Evolutionary conservation across 2,797 vertebrate genomes (phyloP), one percentile per base, ranked within the genome.

Genomic region (Spea hammondii): DNA sequence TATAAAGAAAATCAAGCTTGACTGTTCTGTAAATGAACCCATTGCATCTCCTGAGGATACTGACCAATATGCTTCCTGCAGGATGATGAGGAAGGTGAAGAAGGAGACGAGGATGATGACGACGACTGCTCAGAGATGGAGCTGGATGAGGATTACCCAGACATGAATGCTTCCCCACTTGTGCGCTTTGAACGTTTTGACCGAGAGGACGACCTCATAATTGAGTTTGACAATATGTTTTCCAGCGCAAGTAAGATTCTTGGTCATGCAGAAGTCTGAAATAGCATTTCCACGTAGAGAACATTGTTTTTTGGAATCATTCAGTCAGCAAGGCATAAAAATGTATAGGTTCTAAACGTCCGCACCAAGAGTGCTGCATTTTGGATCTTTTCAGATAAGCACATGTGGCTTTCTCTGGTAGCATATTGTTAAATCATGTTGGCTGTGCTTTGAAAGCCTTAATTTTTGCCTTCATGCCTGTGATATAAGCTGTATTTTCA

Each of bases 181-280:
- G 96, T 97, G 82, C 94, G 96, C 83, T 97, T 98, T 85, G 96
- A 97, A 87, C 93, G 96, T 86, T 97, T 97, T 86, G 96, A 98
- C 89, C 88, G 96, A 84, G 96, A 98, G 85, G 96, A 98, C 83
- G 96, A 98, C 91, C 96, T 98, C 92, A 97, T 98, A 92, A 97
- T 98, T 82, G 96, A 98, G 90, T 98, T 98, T 89, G 96, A 98
- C 92, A 98, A 96, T 94, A 98, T 98, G 96, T 98, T 97, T 90
- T 96, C 96, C 86, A 97, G 94, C 83, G 95, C 95, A 49, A 95
- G 96, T 97, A 88, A 92, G 91, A 50, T 7, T 11, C 60, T 46
- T 73, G 55, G 13, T 32, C 5, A 32, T 32, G 32, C 32, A 32
- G 32, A 32, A 32, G 9, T 46, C 64, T 64, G 13, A 64, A 66